Evolutionary conservation across 2,888 invertebrate genomes (phyloP), one percentile per base, ranked within the genome.

Genomic region (Marronus borbonicus): DNA sequence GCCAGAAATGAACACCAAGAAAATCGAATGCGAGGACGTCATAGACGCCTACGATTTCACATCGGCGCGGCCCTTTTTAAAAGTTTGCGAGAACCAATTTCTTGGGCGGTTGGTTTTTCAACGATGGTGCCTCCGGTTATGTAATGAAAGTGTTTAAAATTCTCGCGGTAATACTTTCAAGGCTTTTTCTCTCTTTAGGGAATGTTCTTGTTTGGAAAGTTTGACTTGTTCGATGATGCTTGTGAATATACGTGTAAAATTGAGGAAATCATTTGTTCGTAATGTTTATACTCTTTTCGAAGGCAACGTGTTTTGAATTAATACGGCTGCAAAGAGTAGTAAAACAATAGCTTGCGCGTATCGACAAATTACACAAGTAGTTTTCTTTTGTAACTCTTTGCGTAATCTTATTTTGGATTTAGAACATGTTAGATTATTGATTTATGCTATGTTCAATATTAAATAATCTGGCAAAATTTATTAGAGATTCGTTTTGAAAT

Each of bases 81-180:
- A 72, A 72, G 72, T 72, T 72, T 72, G 72, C 39, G 72, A 36
- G 70, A 77, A 70, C 77, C 69, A 70, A 77, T 77, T 77, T 72
- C 72, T 72, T 72, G 72, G 72, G 60, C 72, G 72, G 72, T 72
- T 72, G 72, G 60, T 58, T 72, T 72, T 72, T 72, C 72, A 58
- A 72, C 72, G 72, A 60, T 60, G 72, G 24, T 72, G 72, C 72
- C 77, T 62, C 70, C 60, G 69, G 64, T 70, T 69, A 62, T 62
- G 77, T 77, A 77, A 77, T 77, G 70, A 77, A 77, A 77, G 77
- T 77, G 77, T 77, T 77, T 77, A 77, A 77, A 77, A 77, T 64
- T 70, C 69, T 50, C 70, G 69, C 36, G 77, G 64, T 60, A 70
- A 70, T 64, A 77, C 69, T 70, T 77, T 69, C 72, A 72, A 72